phyloP scores from a whole-genome alignment of 2,888 invertebrate genomes.

The Macrosiphum euphorbiae region DNA sequence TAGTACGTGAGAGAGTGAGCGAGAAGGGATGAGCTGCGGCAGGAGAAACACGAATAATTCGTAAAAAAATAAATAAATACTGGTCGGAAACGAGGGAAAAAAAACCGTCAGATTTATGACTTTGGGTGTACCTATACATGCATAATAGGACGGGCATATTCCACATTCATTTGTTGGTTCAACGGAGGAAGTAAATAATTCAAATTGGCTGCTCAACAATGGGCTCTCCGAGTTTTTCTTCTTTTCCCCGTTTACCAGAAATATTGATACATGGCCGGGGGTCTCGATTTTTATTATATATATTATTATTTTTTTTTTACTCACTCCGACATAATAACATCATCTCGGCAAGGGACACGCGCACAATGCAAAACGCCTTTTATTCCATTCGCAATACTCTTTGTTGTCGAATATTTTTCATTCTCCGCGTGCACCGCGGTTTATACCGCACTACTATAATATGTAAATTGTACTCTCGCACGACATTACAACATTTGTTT shows the following conservation, averaged over 20 bases:
- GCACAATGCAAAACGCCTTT: conserved; percentile 54
- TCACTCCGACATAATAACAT: conserved; percentile 51
- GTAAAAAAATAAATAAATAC: conserved; percentile 63
- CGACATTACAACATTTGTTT: conserved; percentile 50
- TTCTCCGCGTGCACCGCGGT: background rate
- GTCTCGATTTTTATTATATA: conserved; percentile 44
- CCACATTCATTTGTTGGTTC: conserved; percentile 63
- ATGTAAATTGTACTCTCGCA: conserved; percentile 55
- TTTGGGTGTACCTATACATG: conserved; percentile 18
- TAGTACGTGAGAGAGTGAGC: background rate
- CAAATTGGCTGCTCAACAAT: conserved; percentile 63
- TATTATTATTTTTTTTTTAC: background rate
- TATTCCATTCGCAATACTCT: conserved; percentile 43
- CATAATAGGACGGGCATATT: conserved; percentile 29
- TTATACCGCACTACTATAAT: conserved; percentile 35
- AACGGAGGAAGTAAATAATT: conserved; percentile 64
- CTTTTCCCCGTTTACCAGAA: conserved; percentile 52
- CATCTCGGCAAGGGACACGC: conserved; percentile 48
- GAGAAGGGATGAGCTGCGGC: background rate
- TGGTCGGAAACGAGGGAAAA: conserved; percentile 38
- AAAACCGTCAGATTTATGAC: conserved; percentile 59
- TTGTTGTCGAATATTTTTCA: conserved; percentile 42
- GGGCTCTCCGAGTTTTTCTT: conserved; percentile 44
- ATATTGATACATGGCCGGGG: conserved; percentile 63
- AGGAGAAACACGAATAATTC: conserved; percentile 57